Conservation (phyloP, 53 echinoderm and acorn worm genomes). For the Arbacia lixula region DNA sequence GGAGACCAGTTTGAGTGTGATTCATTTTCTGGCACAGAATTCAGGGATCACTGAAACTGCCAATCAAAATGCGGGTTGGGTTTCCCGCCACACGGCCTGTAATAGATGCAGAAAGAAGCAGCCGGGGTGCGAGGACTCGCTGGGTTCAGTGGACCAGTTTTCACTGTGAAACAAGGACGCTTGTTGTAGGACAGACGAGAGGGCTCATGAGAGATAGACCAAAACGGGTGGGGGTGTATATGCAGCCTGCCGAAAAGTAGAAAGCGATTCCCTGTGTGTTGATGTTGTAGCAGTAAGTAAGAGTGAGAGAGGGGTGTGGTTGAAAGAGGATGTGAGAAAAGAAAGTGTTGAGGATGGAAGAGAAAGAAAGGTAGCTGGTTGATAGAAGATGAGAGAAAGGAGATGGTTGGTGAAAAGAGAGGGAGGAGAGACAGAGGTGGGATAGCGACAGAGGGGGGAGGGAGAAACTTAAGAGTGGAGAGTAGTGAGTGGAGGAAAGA, state of each 20-base stretch:
- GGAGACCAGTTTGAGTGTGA: background rate
- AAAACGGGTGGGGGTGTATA: conserved; percentile 22
- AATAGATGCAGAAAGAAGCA: no score
- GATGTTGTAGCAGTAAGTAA: conserved; percentile 2
- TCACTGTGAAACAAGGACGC: no score
- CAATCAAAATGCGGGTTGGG: background rate
- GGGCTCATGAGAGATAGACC: conserved; percentile 11
- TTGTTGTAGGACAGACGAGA: conserved; percentile 47
- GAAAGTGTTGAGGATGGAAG: background rate
- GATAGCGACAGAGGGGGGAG: background rate
- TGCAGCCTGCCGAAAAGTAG: conserved; percentile 18
- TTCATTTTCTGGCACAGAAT: conserved; percentile 31
- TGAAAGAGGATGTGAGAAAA: background rate
- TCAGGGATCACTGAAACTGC: conserved; percentile 23
- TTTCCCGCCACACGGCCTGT: conserved; percentile 5
- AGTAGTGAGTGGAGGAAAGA: no score
- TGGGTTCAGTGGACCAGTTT: no score
- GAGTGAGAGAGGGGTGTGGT: background rate
- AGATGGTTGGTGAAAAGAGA: no score
- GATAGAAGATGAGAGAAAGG: no score
- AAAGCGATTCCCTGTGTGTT: conserved; percentile 24
- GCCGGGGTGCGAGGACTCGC: no score
- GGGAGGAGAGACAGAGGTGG: no score
- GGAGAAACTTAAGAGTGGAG: no score
- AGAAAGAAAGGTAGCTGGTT: background rate